Evolutionary conservation across 2,113 vertebrate genomes (phyloP), one percentile per base, ranked within the genome.

Genomic region (Emydura subglobosa): DNA sequence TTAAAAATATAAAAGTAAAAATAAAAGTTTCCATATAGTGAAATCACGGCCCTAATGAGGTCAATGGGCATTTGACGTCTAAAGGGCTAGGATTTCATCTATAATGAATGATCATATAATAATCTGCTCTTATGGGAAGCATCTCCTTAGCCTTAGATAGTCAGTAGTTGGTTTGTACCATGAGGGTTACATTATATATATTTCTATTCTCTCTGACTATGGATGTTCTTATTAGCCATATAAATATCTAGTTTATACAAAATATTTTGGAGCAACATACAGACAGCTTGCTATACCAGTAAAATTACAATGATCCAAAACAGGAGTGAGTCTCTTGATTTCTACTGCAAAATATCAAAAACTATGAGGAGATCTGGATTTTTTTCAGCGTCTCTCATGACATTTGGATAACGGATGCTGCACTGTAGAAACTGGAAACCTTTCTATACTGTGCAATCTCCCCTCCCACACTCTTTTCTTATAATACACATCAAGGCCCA

Each of bases 401-500:
- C 74, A 78, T 16, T 47, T 83, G 5, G 2, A n/a, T 82, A 65
- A 79, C 49, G 6, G 72, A 44, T 17, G 9, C 17, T 89, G 34
- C 92, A 44, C 65, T 79, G 16, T 27, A 82, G 5, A n/a, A 74
- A 22, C 55, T 83, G 51, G 61, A 92, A 92, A 14, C 11, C 55
- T 39, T 87, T 72, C 47, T 85, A 11, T 11, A 87, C 4, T 39
- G 13, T 83, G 44, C 2, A 34, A 2, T 54, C 86, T 87, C 27
- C 31, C 24, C 6, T 1, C 24, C 21, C 0, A 0, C 1, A 24
- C 5, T 4, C 78, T 83, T 89, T 89, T 89, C 53, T 81, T 42
- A n/a, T 0, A 0, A 68, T n/a, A 22, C 11, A 5, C 47, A 78
- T 83, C 34, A 78, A 85, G 47, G n/a, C 25, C 57, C 39, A 44